A percentile compares a stretch with the other conserved stretches of the same genome.
phyloP scores from a whole-genome alignment of 2,888 invertebrate genomes.

The Blera fallax region DNA sequence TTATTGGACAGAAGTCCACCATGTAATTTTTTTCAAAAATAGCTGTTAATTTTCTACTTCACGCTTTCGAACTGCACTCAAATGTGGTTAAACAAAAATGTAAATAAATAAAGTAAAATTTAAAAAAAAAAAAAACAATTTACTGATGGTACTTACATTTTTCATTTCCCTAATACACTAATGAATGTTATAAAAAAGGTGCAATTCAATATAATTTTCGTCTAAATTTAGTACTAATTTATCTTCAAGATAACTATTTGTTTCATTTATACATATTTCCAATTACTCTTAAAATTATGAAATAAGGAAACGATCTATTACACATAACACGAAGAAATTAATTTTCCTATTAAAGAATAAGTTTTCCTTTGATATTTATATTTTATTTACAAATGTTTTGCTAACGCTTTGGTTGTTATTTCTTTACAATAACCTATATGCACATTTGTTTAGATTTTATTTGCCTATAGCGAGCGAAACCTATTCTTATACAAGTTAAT shows the following conservation, averaged over 20 bases:
- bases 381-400: conserved; percentile 29
- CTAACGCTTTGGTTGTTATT: background rate
- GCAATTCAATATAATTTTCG: background rate
- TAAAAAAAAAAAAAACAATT: background rate
- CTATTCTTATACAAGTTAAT: conserved; percentile 52
- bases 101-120: background rate
- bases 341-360: conserved; percentile 6
- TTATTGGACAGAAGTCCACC: no score
- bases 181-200: background rate
- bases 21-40: no score
- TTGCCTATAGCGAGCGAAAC: conserved; percentile 64
- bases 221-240: background rate
- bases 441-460: background rate
- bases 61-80: background rate
- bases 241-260: conserved; percentile 15
- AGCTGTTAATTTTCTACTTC: no score
- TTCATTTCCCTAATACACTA: background rate
- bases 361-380: conserved; percentile 9
- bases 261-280: background rate
- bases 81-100: background rate
- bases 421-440: background rate
- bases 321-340: conserved; percentile 11
- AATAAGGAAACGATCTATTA: conserved; percentile 3
- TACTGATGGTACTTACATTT: conserved; percentile 5
- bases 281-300: background rate